Evolutionary conservation across 2,888 invertebrate species (phyloP), one percentile per base, ranked within the genome.

Genomic region (Terebella lapidaria): DNA sequence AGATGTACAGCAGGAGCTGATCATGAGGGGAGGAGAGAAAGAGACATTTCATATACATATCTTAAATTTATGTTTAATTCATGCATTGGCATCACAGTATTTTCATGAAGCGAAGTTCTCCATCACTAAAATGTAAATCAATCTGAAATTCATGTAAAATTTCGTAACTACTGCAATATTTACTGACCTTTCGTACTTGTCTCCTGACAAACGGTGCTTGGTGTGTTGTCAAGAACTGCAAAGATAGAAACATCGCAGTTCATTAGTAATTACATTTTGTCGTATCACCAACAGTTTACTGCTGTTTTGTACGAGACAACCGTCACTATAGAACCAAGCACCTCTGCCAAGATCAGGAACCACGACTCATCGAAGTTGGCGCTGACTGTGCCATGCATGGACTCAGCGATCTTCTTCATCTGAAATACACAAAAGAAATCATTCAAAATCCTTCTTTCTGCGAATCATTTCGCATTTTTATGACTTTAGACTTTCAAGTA

Each of bases 151-250:
- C n/a, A n/a, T n/a, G n/a, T n/a, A n/a, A n/a, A n/a, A n/a, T n/a
- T n/a, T n/a, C n/a, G n/a, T n/a, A n/a, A n/a, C n/a, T n/a, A n/a
- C n/a, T n/a, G n/a, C n/a, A n/a, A n/a, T n/a, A n/a, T n/a, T n/a
- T n/a, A n/a, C 22, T 61, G 61, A 78, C 78, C 74, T 96, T 96
- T 57, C 96, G 87, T 0, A 84, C 84, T 85, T 95, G 94, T 69
- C 94, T 87, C 62, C 86, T 85, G 0, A 91, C 87, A 72, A 87
- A 87, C 5, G 94, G 92, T n/a, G 93, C 91, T 76, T 92, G 91
- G 68, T 89, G 89, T 55, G 91, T 89, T 91, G 95, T 94, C 91
- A 94, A 92, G 75, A 93, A 94, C 73, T 76, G 67, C 15, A 71
- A 70, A 49, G 25, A 22, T 5, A 49, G 18, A 35, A 15, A 10